Conservation (phyloP, 53 echinoderm and acorn worm genomes). For the Henricia sp. region DNA sequence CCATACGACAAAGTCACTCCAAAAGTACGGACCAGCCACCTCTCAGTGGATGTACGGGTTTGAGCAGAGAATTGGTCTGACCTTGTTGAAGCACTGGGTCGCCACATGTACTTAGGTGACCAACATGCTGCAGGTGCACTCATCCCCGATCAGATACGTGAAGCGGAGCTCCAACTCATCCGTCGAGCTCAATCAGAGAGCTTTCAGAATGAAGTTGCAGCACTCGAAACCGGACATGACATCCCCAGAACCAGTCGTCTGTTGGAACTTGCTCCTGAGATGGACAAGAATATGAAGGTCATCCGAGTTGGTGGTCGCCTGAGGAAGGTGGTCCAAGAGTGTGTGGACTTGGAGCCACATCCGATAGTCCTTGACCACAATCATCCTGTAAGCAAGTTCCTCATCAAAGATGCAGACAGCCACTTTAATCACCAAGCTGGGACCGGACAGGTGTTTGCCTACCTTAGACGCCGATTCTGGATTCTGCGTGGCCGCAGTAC, state of each 20-base stretch:
- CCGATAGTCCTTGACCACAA: neutral
- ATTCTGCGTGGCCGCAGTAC: too few species aligned
- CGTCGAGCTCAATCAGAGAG: neutral
- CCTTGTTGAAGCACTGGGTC: neutral
- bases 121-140: conserved; percentile 40
- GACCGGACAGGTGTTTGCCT: too few species aligned
- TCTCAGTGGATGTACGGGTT: too few species aligned
- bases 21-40: too few species aligned
- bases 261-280: neutral
- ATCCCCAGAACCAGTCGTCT: neutral
- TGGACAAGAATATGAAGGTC: neutral
- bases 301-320: neutral
- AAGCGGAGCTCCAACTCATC: neutral
- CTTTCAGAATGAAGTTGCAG: neutral
- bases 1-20: too few species aligned
- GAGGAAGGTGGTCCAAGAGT: neutral
- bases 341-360: conserved; percentile 6
- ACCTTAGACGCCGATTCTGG: too few species aligned
- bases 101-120: conserved; percentile 56
- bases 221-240: neutral
- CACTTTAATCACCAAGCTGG: neutral
- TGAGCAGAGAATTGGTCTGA: too few species aligned
- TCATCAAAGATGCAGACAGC: conserved; percentile 9
- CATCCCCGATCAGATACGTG: conserved; percentile 2
- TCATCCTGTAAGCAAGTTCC: conserved; percentile 12